phyloP scores from a whole-genome alignment of 2,113 vertebrate genomes.

The Hucho hucho region DNA sequence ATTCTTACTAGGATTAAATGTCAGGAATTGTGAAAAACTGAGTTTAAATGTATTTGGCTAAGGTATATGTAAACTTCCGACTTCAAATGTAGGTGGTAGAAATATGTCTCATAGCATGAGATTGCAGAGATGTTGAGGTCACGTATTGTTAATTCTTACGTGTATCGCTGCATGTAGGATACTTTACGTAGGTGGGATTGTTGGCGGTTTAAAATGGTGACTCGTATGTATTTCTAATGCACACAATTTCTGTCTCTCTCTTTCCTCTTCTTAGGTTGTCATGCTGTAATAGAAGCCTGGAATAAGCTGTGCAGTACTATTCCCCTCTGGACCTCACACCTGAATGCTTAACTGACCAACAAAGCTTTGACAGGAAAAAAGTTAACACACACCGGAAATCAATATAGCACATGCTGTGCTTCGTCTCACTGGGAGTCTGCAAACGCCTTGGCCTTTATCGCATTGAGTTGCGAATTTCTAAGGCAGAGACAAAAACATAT shows the following conservation, averaged over 20 bases:
- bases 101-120: neutral
- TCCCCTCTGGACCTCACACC: neutral
- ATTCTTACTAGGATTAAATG: too few species aligned
- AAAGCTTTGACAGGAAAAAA: constrained; percentile 9
- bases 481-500: constrained; percentile 11
- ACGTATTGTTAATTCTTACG: neutral
- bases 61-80: too few species aligned
- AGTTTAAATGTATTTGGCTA: too few species aligned
- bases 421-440: neutral
- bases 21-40: too few species aligned
- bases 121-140: neutral
- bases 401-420: neutral
- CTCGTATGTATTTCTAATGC: neutral
- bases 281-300: neutral
- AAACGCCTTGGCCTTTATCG: constrained; percentile 1
- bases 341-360: constrained; percentile 24
- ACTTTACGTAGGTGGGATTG: neutral
- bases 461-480: constrained; percentile 4
- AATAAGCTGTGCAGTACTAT: neutral
- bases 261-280: neutral
- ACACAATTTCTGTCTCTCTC: neutral
- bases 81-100: neutral
- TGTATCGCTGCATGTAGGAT: neutral
- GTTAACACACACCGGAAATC: neutral
- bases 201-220: neutral